phyloP scores from a whole-genome alignment of 1,140 invertebrate species.

The Aphelinus certus region DNA sequence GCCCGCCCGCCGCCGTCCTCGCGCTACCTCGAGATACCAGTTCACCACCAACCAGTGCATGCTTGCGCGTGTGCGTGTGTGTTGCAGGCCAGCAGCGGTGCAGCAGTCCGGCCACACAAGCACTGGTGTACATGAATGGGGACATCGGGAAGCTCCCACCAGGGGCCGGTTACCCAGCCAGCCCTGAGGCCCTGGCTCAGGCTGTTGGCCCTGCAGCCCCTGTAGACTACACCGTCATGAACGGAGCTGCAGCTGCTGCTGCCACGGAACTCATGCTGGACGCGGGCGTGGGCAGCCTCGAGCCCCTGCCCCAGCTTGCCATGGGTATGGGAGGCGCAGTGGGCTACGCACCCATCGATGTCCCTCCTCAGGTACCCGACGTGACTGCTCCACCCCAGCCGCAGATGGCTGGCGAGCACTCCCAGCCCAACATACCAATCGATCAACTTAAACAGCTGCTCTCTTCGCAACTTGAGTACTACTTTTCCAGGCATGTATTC shows the following conservation, averaged over 20 bases:
- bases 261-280: constrained; percentile 62
- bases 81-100: constrained; percentile 32
- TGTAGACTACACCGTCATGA: constrained; percentile 65
- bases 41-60: background rate
- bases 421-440: constrained; percentile 66
- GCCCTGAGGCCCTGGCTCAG: constrained; percentile 65
- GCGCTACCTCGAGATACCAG: too few relatives aligned
- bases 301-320: constrained; percentile 58
- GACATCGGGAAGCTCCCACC: constrained; percentile 76
- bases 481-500: constrained; percentile 80
- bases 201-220: constrained; percentile 56
- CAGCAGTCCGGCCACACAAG: constrained; percentile 62
- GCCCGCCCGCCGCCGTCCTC: too few relatives aligned
- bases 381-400: constrained; percentile 55
- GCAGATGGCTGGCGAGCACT: constrained; percentile 57
- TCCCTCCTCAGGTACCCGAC: constrained; percentile 54
- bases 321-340: constrained; percentile 62
- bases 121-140: constrained; percentile 81
- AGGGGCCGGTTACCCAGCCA: constrained; percentile 72
- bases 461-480: constrained; percentile 87
- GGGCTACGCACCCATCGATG: constrained; percentile 60
- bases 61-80: constrained; percentile 7
- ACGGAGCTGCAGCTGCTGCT: constrained; percentile 60
- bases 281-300: constrained; percentile 57
- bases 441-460: constrained; percentile 83